Percentiles rank a stretch among this genome's conserved stretches.
Conservation (phyloP, 2,113 vertebrate genomes). For the Gopherus evgoodei region DNA sequence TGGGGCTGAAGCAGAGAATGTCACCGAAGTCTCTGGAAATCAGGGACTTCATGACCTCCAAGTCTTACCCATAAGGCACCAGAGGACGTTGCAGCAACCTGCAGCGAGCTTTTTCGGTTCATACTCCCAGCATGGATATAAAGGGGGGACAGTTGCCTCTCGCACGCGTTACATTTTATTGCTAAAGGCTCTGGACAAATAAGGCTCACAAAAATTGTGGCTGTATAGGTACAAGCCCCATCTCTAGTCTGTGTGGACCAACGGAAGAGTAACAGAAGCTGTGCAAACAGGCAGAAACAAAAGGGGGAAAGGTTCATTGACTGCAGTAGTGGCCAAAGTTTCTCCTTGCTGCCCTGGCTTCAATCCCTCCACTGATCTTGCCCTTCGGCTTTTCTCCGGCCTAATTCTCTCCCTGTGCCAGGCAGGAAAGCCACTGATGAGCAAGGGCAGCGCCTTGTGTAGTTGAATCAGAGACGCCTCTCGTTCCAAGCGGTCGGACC, state of each 20-base stretch:
- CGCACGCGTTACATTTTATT: background rate
- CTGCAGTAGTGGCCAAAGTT: background rate
- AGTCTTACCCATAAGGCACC: background rate
- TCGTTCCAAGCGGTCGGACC: background rate
- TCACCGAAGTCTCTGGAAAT: too few species aligned
- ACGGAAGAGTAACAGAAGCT: background rate
- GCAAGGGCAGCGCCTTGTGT: too few species aligned
- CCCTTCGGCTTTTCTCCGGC: background rate
- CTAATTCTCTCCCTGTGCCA: rapidly evolving
- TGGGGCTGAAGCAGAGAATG: too few species aligned
- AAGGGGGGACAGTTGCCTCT: background rate
- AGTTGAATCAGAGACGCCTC: rapidly evolving
- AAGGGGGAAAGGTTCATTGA: background rate
- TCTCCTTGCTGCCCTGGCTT: background rate
- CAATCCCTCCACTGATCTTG: rapidly evolving
- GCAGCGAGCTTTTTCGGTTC: background rate
- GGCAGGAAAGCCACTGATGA: background rate
- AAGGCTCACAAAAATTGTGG: background rate
- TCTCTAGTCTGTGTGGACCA: rapidly evolving
- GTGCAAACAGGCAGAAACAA: background rate
- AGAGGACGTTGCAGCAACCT: background rate
- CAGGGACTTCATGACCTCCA: background rate
- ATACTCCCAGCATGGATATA: rapidly evolving
- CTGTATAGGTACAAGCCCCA: background rate
- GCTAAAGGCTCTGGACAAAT: background rate